A percentile compares a stretch with the other conserved stretches of the same genome.
These are phyloP conservation scores for Muntiacus muntjak DNA, from an alignment of 2,113 vertebrate genomes.

Conservation along the genomic window DNA sequence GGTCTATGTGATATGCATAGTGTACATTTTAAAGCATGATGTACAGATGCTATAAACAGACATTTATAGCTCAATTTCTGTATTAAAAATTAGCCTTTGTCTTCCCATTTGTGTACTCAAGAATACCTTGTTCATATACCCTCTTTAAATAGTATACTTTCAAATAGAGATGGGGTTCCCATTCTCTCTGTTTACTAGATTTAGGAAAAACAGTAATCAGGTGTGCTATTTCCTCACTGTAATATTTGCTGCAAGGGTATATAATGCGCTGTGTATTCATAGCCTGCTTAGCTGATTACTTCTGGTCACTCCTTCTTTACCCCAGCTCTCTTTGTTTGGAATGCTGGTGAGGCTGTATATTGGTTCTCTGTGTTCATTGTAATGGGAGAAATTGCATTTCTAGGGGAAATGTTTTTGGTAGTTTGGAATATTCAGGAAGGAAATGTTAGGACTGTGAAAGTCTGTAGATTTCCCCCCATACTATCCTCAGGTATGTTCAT, in stretches of 20 bases:
- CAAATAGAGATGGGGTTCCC: neutral
- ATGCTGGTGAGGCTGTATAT: neutral
- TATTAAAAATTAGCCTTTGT: neutral
- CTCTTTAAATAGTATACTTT: constrained; percentile 9
- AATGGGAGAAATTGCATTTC: neutral
- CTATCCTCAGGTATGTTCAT: neutral
- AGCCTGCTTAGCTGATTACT: neutral
- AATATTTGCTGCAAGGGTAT: neutral
- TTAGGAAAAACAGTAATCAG: neutral
- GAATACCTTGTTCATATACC: neutral
- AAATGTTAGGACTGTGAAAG: neutral
- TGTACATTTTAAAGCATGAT: neutral
- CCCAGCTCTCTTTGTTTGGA: neutral
- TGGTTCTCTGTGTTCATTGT: neutral
- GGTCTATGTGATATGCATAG: neutral
- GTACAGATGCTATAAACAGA: neutral
- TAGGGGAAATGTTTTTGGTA: neutral
- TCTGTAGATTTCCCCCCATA: neutral
- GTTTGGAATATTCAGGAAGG: neutral
- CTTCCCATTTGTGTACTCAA: neutral
- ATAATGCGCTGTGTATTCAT: neutral
- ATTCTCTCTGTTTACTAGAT: neutral
- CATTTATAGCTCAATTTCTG: neutral
- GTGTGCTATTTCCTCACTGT: neutral
- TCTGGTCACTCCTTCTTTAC: neutral